Percentiles rank a stretch among this genome's conserved stretches.
These are phyloP conservation scores for Pteromalus puparum DNA, from an alignment of 1,140 invertebrate species.

Conservation along the genomic window DNA sequence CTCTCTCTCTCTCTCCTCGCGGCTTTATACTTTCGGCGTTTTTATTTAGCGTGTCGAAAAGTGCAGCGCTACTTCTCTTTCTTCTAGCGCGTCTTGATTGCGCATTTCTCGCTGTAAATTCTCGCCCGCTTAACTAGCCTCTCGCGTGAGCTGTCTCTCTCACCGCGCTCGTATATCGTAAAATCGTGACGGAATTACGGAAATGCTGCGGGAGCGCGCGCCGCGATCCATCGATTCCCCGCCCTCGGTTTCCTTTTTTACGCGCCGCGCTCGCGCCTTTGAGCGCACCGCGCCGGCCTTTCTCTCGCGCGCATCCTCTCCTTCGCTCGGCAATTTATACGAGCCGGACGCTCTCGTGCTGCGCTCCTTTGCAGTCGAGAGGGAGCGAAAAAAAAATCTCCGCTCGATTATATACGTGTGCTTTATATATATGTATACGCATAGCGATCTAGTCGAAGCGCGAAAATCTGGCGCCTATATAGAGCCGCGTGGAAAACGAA, in stretches of 20 bases:
- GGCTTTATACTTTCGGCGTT: neutral
- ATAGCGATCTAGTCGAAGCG: too few species aligned
- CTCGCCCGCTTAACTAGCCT: neutral
- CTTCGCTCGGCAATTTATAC: neutral
- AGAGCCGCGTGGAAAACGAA: conserved; percentile 42
- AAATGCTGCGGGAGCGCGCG: neutral
- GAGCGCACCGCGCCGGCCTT: neutral
- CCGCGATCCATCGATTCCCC: conserved; percentile 11
- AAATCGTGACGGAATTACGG: neutral
- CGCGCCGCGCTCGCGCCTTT: neutral
- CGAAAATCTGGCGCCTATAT: conserved; percentile 32
- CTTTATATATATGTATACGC: too few species aligned
- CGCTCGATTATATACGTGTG: too few species aligned
- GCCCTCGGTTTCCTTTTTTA: neutral
- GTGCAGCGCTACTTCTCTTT: neutral
- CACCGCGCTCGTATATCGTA: neutral
- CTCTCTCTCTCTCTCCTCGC: neutral
- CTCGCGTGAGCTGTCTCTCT: neutral
- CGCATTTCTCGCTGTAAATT: neutral
- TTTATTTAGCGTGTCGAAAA: conserved; percentile 4
- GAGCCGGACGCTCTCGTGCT: too few species aligned
- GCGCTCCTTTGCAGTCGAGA: too few species aligned
- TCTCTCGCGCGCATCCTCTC: neutral
- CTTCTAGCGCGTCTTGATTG: neutral
- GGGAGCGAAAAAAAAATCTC: too few species aligned